phyloP scores from a whole-genome alignment of 2,888 invertebrate species.

The Slavum lentiscoides region DNA sequence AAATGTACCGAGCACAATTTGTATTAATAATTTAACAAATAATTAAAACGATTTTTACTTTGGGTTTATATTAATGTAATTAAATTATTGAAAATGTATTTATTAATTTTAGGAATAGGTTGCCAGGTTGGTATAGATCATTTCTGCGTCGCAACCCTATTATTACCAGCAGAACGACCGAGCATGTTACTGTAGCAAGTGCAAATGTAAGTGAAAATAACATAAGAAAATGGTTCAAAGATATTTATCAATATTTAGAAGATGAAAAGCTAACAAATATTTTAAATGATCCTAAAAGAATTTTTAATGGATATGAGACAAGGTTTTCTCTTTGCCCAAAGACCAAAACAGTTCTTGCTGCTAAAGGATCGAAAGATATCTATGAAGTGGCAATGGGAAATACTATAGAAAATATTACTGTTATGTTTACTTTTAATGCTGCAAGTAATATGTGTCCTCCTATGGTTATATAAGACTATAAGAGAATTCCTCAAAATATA shows the following conservation, averaged over 20 bases:
- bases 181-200: conserved; percentile 58
- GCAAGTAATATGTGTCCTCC: background rate
- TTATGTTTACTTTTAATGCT: background rate
- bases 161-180: conserved; percentile 49
- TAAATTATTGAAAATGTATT: too few relatives aligned
- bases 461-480: background rate
- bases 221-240: conserved; percentile 57
- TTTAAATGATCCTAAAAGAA: conserved; percentile 57
- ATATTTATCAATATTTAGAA: conserved; percentile 50
- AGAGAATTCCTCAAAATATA: background rate
- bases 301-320: conserved; percentile 59
- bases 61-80: too few relatives aligned
- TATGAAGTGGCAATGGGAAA: background rate
- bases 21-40: too few relatives aligned
- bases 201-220: conserved; percentile 58
- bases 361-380: conserved; percentile 38
- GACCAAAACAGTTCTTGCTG: conserved; percentile 57
- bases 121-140: conserved; percentile 58
- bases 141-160: conserved; percentile 58
- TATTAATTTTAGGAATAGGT: too few relatives aligned
- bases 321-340: conserved; percentile 58
- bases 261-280: background rate
- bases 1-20: too few relatives aligned
- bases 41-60: too few relatives aligned
- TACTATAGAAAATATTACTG: background rate